phyloP scores from a whole-genome alignment of 2,888 invertebrate genomes.

The Cheiracanthium punctorium region DNA sequence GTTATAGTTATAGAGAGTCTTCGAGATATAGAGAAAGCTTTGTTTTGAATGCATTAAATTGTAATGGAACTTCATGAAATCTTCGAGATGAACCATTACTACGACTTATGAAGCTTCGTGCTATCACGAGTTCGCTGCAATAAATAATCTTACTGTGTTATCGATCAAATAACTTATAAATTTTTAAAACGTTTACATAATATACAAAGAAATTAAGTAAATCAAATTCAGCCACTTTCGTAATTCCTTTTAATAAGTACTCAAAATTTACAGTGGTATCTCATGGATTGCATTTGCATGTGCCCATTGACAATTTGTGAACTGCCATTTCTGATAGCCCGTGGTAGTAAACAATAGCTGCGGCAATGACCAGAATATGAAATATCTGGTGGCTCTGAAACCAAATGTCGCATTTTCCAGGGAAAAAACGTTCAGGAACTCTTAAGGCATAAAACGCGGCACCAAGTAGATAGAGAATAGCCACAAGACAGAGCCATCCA shows the following conservation, averaged over 20 bases:
- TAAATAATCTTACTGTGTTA: no score
- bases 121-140: no score
- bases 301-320: neutral
- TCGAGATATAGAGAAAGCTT: no score
- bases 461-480: constrained; percentile 93
- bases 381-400: constrained; percentile 99
- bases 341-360: constrained; percentile 98
- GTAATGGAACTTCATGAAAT: no score
- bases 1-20: no score
- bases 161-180: constrained; percentile 46
- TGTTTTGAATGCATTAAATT: no score
- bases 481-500: constrained; percentile 96
- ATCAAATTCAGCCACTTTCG: constrained; percentile 57
- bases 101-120: no score
- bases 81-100: no score
- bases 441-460: constrained; percentile 96
- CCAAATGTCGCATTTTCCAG: constrained; percentile 97
- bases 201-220: constrained; percentile 62
- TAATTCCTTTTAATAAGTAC: constrained; percentile 40
- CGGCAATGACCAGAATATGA: constrained; percentile 97
- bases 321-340: constrained; percentile 81
- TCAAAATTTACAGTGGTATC: constrained; percentile 55
- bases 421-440: constrained; percentile 99
- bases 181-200: constrained; percentile 38
- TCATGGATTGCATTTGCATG: constrained; percentile 31